Conservation (phyloP, 1,140 invertebrate species). For the Akabosia matsudoensis region DNA sequence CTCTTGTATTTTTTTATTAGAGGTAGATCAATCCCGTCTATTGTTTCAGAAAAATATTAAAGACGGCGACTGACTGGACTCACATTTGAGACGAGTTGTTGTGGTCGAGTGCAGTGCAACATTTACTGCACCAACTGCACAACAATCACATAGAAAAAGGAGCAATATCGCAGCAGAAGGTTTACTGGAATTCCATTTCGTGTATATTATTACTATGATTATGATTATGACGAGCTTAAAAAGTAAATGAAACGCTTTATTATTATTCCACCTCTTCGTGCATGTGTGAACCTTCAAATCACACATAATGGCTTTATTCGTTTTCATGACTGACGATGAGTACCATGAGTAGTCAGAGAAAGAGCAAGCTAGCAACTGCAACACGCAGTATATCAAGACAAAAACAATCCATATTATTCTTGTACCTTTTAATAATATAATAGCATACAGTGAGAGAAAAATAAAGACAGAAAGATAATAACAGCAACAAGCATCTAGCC, state of each 20-base stretch:
- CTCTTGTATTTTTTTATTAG: slow-evolving; percentile 1
- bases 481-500: neutral
- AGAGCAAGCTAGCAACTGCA: neutral
- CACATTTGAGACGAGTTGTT: neutral
- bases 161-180: slow-evolving; percentile 21
- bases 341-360: neutral
- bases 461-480: neutral
- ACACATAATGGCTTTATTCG: slow-evolving; percentile 21
- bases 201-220: slow-evolving; percentile 8
- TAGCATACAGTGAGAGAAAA: no score
- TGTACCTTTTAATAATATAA: slow-evolving; percentile 13
- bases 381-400: slow-evolving; percentile 3
- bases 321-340: slow-evolving; percentile 19
- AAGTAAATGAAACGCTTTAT: slow-evolving; percentile 25
- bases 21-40: neutral
- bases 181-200: slow-evolving; percentile 23
- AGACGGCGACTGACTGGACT: neutral
- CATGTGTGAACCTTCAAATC: slow-evolving; percentile 24
- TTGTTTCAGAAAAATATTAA: neutral
- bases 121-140: neutral
- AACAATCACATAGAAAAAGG: slow-evolving; percentile 1
- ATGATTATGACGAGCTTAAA: neutral
- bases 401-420: slow-evolving; percentile 9
- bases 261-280: slow-evolving; percentile 23
- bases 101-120: neutral